Evolutionary conservation across 1,140 invertebrate genomes (phyloP), one percentile per base, ranked within the genome.

Genomic region (Plectrocnemia conspersa): DNA sequence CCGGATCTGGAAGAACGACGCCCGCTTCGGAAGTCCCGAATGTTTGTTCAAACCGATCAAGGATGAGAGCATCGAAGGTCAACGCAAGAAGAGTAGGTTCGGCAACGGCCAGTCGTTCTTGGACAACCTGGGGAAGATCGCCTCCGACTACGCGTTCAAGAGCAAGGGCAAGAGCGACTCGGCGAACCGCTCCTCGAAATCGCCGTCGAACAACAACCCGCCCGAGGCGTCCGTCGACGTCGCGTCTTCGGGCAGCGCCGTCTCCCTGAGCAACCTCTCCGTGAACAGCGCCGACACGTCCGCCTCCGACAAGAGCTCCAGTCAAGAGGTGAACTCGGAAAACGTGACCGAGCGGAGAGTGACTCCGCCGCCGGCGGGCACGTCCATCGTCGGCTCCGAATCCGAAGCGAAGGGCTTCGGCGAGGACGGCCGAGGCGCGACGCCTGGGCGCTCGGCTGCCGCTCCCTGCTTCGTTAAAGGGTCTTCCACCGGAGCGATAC

Each of bases 401-500:
- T 64, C 38, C 23, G 55, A 41, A 22, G 35, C 54, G 45, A 56
- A 64, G 49, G 47, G 62, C 4, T 68, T 69, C 41, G 47, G 55
- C 16, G 62, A 62, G 24, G 68, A 69, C 41, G 61, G 45, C 29
- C 35, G 52, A 1, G 63, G 48, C 35, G 45, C 62, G 0, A 59
- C 56, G 24, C 59, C 56, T 3, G 55, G 59, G 44, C 56, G 49
- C 25, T 44, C 50, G 4, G 33, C 50, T 6, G 66, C 70, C 0
- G 44, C 46, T 25, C 23, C 40, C 10, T 53, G 33, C 15, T 50
- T 36, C 16, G 60, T 67, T 5, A 86, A 84, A 66, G 74, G 65
- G 10, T 73, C 76, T 10, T 85, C 85, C 0, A 89, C 86, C 0
- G 89, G 89, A 4, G 86, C 89, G 1, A 93, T 93, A 66, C 89